phyloP scores from a whole-genome alignment of 2,888 invertebrate species.

The Epinotia bilunana region DNA sequence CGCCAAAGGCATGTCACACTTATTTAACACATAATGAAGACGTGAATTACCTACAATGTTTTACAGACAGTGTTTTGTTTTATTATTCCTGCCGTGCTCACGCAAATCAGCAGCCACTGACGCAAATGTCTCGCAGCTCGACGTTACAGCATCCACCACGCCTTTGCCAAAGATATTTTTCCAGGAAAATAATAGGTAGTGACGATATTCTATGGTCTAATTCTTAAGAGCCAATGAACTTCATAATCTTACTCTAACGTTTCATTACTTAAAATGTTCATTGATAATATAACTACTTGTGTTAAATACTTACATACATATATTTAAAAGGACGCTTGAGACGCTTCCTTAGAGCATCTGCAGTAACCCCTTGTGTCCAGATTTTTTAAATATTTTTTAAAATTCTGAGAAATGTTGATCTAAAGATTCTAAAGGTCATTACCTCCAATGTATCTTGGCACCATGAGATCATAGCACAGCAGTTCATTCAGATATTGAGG shows the following conservation, averaged over 20 bases:
- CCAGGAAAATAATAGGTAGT: neutral
- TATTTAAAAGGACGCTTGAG: no score
- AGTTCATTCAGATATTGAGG: no score
- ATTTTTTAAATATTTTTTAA: no score
- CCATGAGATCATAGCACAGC: no score
- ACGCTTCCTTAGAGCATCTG: no score
- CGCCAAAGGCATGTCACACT: slow-evolving; percentile 24
- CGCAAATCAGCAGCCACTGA: slow-evolving; percentile 42
- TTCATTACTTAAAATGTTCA: no score
- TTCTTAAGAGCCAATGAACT: slow-evolving; percentile 28
- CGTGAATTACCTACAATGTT: slow-evolving; percentile 27
- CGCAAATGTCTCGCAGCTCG: slow-evolving; percentile 45
- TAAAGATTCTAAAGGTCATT: no score
- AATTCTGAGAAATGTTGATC: no score
- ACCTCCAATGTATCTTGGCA: no score
- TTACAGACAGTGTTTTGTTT: slow-evolving; percentile 24
- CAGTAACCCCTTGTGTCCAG: no score
- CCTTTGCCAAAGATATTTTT: slow-evolving; percentile 21
- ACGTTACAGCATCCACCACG: slow-evolving; percentile 7
- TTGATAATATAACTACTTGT: no score
- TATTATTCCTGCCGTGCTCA: slow-evolving; percentile 45
- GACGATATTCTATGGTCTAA: slow-evolving; percentile 5
- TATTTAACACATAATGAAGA: slow-evolving; percentile 21
- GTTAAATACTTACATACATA: no score
- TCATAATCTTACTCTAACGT: neutral